Base-by-base conservation (phyloP, 2,797 vertebrate genomes). In the Adrianichthys oophorus region DNA sequence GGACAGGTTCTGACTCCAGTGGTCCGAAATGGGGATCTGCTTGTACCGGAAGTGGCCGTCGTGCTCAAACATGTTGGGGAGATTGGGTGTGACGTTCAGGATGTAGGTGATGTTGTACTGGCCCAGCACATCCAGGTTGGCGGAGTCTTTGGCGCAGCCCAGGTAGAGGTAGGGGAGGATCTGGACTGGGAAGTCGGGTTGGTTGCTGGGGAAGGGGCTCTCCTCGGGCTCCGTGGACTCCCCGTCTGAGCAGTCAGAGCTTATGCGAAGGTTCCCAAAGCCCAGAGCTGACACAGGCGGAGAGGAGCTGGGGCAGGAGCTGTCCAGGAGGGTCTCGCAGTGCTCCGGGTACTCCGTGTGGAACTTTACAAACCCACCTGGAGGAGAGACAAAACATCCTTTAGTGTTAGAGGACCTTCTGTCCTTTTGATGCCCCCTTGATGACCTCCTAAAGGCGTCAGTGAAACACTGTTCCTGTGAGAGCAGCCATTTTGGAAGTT, bases 1-100 rank as follows among this genome's bases (percentile, higher is more conserved):
- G 18, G 98, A 98, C 71, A 99, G 88, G 75, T 99, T 99, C 87
- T 99, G 96, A 86, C 98, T 99, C 98, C 98, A 99, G 89, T 99
- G 98, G 86, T 99, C 98, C 37, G 98, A 98, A 85, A 99, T 98
- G 4, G 98, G 98, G 74, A 99, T 99, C 90, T 99, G 96, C 80
- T 99, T 99, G 92, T 99, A 99, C 84, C 95, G 95, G 87, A 99
- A 99, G 81, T 95, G 95, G 8, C 97, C 95, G 1, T 95, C 96
- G 4, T 98, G 97, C 87, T 99, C 97, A 55, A 98, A 99, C 85
- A 97, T 94, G 88, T 99, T 99, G 71, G 98, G 98, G 57, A 99
- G 91, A 71, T 99, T 99, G 65, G 98, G 96, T 23, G 98, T 99
- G 81, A 99, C 97, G 74, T 99, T 99, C 85, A 99, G 89, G 85